Base-by-base conservation (phyloP, 2,113 vertebrate genomes). In the human region DNA sequence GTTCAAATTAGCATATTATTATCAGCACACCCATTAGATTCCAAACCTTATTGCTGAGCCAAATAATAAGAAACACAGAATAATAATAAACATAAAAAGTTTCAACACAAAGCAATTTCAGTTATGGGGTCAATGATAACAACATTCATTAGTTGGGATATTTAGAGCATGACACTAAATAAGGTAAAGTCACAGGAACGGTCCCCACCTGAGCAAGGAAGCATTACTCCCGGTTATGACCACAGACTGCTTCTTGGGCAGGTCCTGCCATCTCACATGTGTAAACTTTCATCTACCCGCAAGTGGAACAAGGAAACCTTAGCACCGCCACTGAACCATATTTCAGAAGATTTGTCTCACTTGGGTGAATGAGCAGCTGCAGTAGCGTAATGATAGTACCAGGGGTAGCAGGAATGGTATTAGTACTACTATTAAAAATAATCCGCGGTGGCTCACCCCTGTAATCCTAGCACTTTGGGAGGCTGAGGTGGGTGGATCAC, bases 1-100 rank as follows among this genome's bases (percentile, higher is more conserved):
- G 66, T 96, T 94, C 83, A 89, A 89, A 68, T 40, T 70, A 73
- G 48, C 8, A 75, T 81, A 30, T 75, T 90, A 93, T 93, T 92
- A 95, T 84, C 2, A 2, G 35, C 35, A 52, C 76, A 45, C 0
- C 30, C 48, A 83, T 94, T 94, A 83, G 23, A 94, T 80, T 61
- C 8, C 12, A 64, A 59, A 43, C 59, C 35, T 95, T 91, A 75
- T 70, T 82, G 82, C 85, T 32, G 48, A 93, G 40, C 11, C 66
- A 25, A 83, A 89, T 10, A 85, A 72, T 59, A 93, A 96, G 83
- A 92, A 96, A 87, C 5, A 76, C 1, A 50, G 45, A 81, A 72
- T n/a, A 80, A 93, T 6, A 13, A 25, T 64, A 82, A 85, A 45
- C 16, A 23, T 61, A 7, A 61, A 76, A 86, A 73, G 1, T 10